Evolutionary conservation across 2,113 vertebrate species (phyloP).

Genomic region (Sinocyclocheilus maitianheensis): DNA sequence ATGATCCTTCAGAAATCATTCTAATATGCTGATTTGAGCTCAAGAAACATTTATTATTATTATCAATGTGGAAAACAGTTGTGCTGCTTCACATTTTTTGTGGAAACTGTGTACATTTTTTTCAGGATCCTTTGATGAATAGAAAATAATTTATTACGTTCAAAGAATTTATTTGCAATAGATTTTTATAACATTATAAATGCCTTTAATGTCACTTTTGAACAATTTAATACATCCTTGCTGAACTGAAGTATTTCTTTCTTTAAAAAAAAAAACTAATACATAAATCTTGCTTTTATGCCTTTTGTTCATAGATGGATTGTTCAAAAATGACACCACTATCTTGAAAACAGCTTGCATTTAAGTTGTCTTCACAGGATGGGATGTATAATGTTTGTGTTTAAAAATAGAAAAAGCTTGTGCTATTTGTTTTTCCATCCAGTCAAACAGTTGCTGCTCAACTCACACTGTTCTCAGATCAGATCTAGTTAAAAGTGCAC

Average conservation of each 20-base stretch:
- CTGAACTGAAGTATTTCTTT: neutral
- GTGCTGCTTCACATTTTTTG: no score
- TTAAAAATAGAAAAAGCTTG: neutral
- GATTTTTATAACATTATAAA: neutral
- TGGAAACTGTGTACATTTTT: no score
- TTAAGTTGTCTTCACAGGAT: neutral
- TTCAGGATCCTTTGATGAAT: no score
- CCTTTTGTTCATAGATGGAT: neutral
- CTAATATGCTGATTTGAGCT: no score
- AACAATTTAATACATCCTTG: neutral
- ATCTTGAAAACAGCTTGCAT: neutral
- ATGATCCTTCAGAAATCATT: no score
- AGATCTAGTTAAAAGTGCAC: neutral
- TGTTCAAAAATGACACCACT: neutral
- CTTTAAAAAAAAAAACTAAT: neutral
- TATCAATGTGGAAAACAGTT: no score
- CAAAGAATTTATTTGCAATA: no score
- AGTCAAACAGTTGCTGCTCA: slow-evolving; percentile 4
- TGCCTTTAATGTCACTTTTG: neutral
- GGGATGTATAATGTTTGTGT: neutral
- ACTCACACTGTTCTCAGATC: neutral
- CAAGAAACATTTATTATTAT: no score
- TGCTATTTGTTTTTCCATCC: neutral
- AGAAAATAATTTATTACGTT: no score
- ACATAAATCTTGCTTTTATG: neutral